Base-by-base conservation (phyloP, 2,888 invertebrate species). In the Cyaniris semiargus region DNA sequence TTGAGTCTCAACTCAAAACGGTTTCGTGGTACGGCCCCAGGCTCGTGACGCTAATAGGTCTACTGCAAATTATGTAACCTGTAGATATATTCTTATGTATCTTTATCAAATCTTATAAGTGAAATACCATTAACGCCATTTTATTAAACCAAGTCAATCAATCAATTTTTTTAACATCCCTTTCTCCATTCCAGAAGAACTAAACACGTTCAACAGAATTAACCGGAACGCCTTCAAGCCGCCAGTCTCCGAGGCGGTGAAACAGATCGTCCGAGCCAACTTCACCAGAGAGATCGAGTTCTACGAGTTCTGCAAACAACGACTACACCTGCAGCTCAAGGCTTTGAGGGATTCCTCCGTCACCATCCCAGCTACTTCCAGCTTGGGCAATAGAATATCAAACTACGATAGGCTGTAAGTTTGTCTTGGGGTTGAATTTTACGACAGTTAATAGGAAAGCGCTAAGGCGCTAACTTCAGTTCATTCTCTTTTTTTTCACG, bases 201-300 rank as follows among this genome's bases (percentile, higher is more conserved):
- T 96, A 77, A 96, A 96, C 85, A 95, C 96, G 58, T 96, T 96
- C 85, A 96, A 96, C 83, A 96, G 96, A 81, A 97, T 97, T 85
- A 98, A 98, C 89, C 95, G 96, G 81, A 98, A 98, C 89, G 95
- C 96, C 76, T 98, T 97, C 92, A 98, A 98, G 86, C 98, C 98
- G 0, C 96, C 97, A 0, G 97, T 98, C 3, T 96, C 96, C 75
- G 97, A 98, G 85, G 96, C 96, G 82, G 96, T 98, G 3, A 98
- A 98, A 87, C 96, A 97, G 75, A 96, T 98, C 76, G 97, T 98
- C 6, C 95, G 97, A 81, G 95, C 95, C 60, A 98, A 98, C 90
- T 98, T 98, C 87, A 98, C 98, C 0, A 95, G 96, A 78, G 98
- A 98, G 91, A 97, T 98, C 15, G 98, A 98, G 85, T 98, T 98